These are phyloP conservation scores for Rhynchonycteris naso DNA, from an alignment of 2,797 vertebrate genomes.

Conservation along the genomic window DNA sequence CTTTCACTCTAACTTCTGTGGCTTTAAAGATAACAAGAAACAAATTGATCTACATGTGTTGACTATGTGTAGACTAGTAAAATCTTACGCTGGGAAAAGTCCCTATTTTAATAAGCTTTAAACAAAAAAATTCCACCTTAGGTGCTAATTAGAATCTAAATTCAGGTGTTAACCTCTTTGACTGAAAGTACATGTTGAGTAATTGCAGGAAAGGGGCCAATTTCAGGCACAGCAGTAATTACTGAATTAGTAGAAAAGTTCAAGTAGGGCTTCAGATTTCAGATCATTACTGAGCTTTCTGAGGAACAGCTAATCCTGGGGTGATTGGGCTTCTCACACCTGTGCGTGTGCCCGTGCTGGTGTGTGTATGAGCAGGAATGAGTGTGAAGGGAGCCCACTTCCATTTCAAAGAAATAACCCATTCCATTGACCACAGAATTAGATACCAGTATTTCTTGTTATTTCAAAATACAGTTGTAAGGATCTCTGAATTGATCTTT, in stretches of 20 bases:
- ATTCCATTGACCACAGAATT: conserved; percentile 67
- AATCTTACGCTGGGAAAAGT: conserved; percentile 87
- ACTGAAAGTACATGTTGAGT: conserved; percentile 87
- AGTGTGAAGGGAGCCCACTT: conserved; percentile 68
- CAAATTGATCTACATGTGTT: conserved; percentile 64
- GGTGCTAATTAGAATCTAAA: conserved; percentile 91
- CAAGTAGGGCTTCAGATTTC: conserved; percentile 95
- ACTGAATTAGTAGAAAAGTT: conserved; percentile 98
- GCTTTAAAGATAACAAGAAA: conserved; percentile 71
- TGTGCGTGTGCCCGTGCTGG: conserved; percentile 75
- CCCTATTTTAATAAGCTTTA: conserved; percentile 85
- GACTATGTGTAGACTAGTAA: conserved; percentile 76
- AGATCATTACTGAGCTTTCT: conserved; percentile 92
- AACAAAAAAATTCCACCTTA: conserved; percentile 89
- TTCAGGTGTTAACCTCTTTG: conserved; percentile 91
- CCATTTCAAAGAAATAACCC: conserved; percentile 81
- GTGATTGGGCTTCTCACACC: conserved; percentile 85
- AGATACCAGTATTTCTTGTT: conserved; percentile 61
- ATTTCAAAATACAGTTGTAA: conserved; percentile 63
- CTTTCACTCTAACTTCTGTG: conserved; percentile 58
- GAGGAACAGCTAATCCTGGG: conserved; percentile 94
- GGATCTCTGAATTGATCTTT: not conserved
- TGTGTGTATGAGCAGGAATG: conserved; percentile 56
- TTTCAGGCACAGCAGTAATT: conserved; percentile 94
- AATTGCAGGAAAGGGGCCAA: conserved; percentile 90